These are phyloP conservation scores for Lacerta viridis DNA, from an alignment of 2,797 vertebrate species.

Conservation along the genomic window DNA sequence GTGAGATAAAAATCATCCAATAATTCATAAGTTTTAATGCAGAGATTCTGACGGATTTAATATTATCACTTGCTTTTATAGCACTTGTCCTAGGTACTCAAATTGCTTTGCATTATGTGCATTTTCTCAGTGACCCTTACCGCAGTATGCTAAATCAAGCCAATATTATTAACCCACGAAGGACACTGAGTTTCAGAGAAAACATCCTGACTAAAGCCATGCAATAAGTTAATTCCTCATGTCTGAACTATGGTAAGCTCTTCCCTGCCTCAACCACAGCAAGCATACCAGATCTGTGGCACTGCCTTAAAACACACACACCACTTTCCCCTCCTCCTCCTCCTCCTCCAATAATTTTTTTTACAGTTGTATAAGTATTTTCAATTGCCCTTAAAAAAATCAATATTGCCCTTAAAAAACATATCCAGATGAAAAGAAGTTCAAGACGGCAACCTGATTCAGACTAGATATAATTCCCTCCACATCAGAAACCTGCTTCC, in stretches of 20 bases:
- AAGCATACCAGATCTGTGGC: neutral
- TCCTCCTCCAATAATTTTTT: neutral
- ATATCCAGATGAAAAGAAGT: neutral
- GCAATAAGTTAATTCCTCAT: neutral
- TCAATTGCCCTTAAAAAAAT: neutral
- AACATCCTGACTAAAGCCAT: neutral
- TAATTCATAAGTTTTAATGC: neutral
- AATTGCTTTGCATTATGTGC: neutral
- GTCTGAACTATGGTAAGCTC: too few relatives aligned
- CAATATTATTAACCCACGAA: neutral
- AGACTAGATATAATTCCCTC: neutral
- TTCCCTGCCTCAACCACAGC: neutral
- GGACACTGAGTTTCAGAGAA: too few relatives aligned
- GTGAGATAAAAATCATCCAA: neutral
- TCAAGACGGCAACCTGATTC: neutral
- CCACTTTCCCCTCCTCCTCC: neutral
- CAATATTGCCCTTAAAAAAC: neutral
- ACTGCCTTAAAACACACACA: neutral
- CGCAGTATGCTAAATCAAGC: neutral
- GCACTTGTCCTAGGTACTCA: neutral
- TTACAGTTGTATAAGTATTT: neutral
- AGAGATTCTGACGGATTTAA: neutral
- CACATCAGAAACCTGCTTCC: neutral
- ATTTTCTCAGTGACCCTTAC: neutral
- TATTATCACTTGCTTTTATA: neutral